These are phyloP conservation scores for Neoaliturus tenellus DNA, from an alignment of 2,888 invertebrate genomes.

Conservation along the genomic window DNA sequence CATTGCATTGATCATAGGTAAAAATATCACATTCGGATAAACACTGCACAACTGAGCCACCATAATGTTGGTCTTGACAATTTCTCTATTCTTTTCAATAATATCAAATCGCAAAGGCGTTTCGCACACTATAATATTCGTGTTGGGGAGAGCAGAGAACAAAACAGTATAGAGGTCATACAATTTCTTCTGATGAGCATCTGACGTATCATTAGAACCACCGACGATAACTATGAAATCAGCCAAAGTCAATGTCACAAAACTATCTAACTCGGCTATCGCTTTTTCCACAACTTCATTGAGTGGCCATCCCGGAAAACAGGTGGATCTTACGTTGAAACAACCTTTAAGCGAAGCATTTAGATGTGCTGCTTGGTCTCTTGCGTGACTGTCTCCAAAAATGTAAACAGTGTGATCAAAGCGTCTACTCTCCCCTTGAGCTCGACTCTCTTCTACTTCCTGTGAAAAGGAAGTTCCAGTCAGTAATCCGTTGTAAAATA, in stretches of 20 bases:
- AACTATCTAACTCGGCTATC: background rate
- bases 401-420: slow-evolving; percentile 43
- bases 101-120: slow-evolving; percentile 32
- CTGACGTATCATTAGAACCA: slow-evolving; percentile 34
- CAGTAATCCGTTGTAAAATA: slow-evolving; percentile 13
- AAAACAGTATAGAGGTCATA: background rate
- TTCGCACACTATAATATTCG: slow-evolving; percentile 44
- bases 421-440: background rate
- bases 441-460: slow-evolving; percentile 33
- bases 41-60: slow-evolving; percentile 38
- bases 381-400: slow-evolving; percentile 46
- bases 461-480: slow-evolving; percentile 38
- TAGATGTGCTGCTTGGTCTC: slow-evolving; percentile 47
- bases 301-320: slow-evolving; percentile 34
- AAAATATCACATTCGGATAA: slow-evolving; percentile 22
- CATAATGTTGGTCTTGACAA: slow-evolving; percentile 36
- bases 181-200: slow-evolving; percentile 18
- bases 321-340: slow-evolving; percentile 33
- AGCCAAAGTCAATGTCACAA: slow-evolving; percentile 2
- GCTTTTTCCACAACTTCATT: slow-evolving; percentile 41
- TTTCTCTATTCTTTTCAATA: slow-evolving; percentile 35
- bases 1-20: slow-evolving; percentile 41
- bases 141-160: slow-evolving; percentile 25
- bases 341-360: slow-evolving; percentile 22
- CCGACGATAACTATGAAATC: slow-evolving; percentile 44